These are phyloP conservation scores for Stigmatopora nigra DNA, from an alignment of 2,113 vertebrate genomes.

Conservation along the genomic window DNA sequence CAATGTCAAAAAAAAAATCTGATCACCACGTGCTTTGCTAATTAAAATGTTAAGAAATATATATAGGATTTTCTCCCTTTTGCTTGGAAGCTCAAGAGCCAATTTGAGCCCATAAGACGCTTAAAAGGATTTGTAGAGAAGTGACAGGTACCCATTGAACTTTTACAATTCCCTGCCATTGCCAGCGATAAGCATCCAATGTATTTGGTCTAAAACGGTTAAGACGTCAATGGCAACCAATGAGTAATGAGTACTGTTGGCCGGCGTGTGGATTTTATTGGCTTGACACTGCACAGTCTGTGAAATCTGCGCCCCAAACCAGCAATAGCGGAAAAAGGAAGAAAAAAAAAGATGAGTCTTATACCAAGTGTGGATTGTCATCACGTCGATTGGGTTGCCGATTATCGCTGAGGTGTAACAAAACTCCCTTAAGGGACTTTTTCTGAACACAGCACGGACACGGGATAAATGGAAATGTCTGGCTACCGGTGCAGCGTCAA, in stretches of 20 bases:
- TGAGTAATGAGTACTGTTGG: too few species aligned
- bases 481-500: neutral
- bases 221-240: too few species aligned
- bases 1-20: constrained; percentile 49
- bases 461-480: constrained; percentile 38
- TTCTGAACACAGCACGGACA: constrained; percentile 65
- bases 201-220: too few species aligned
- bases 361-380: constrained; percentile 66
- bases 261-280: neutral
- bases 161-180: too few species aligned
- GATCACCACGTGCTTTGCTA: neutral
- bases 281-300: constrained; percentile 55
- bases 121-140: neutral
- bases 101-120: neutral
- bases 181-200: too few species aligned
- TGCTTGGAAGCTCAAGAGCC: too few species aligned
- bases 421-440: constrained; percentile 70
- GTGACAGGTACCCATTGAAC: too few species aligned
- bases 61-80: too few species aligned
- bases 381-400: constrained; percentile 54
- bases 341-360: constrained; percentile 19
- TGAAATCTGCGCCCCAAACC: neutral
- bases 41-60: neutral
- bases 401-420: constrained; percentile 69
- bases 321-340: neutral